phyloP scores from a whole-genome alignment of 1,140 invertebrate species.

The Aphelinus certus region DNA sequence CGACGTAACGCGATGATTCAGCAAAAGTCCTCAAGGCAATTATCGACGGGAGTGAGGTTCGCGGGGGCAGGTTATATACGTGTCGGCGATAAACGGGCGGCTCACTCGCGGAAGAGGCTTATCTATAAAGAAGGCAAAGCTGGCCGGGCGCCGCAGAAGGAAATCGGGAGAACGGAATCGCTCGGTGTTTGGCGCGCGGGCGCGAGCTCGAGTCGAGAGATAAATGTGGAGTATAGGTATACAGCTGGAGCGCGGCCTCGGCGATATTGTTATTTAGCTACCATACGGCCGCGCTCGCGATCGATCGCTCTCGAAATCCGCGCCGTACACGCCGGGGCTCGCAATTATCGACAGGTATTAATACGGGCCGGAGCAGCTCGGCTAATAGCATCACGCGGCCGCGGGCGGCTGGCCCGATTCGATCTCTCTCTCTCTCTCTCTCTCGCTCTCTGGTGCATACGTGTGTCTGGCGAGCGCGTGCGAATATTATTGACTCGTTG shows the following conservation, averaged over 20 bases:
- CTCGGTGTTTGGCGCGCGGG: too few species aligned
- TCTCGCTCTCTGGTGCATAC: background rate
- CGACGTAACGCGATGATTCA: background rate
- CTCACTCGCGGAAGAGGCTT: slow-evolving; percentile 1
- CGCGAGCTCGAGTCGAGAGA: background rate
- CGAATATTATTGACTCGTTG: slow-evolving; percentile 55
- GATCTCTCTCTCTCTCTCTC: slow-evolving; percentile 1
- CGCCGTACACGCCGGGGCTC: slow-evolving; percentile 44
- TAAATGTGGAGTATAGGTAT: background rate
- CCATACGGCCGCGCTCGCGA: background rate
- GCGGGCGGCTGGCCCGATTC: slow-evolving; percentile 35
- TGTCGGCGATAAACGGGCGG: too few species aligned
- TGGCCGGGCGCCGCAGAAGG: background rate
- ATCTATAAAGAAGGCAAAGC: slow-evolving; percentile 31
- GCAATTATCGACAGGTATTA: slow-evolving; percentile 55
- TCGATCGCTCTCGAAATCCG: slow-evolving; percentile 44
- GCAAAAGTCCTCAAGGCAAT: slow-evolving; percentile 28
- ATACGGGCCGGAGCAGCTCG: slow-evolving; percentile 34
- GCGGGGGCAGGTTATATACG: too few species aligned
- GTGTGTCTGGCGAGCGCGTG: background rate
- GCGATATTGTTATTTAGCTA: slow-evolving; percentile 26
- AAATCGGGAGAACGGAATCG: background rate
- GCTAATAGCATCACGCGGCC: slow-evolving; percentile 42
- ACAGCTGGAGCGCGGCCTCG: background rate
- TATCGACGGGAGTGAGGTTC: slow-evolving; percentile 4